Conservation (phyloP, 2,113 vertebrate genomes). For the Limnothrissa miodon region DNA sequence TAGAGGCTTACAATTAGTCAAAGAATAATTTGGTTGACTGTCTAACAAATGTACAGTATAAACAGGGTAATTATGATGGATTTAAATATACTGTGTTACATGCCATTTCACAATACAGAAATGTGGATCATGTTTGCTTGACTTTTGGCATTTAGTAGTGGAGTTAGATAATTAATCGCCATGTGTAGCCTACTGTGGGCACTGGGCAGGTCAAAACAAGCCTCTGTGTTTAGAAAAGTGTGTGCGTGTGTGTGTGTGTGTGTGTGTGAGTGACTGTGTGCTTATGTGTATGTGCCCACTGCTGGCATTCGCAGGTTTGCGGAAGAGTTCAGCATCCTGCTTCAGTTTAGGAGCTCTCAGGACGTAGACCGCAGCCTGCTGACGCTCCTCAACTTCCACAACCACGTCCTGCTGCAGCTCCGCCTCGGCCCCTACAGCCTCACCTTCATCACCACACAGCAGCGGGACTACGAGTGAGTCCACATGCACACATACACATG, state of each 20-base stretch:
- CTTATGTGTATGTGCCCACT: neutral
- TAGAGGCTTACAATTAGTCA: no score
- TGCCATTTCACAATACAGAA: no score
- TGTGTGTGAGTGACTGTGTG: neutral
- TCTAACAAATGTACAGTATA: no score
- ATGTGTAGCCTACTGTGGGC: conserved; percentile 4
- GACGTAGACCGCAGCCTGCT: conserved; percentile 71
- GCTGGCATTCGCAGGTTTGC: conserved; percentile 65
- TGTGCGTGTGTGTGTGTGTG: neutral
- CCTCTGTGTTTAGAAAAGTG: neutral
- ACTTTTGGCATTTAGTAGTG: neutral
- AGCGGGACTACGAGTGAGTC: conserved; percentile 75
- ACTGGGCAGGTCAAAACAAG: neutral
- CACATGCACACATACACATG: conserved; percentile 30
- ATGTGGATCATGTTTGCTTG: neutral
- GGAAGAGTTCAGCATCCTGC: conserved; percentile 74
- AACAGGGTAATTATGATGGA: no score
- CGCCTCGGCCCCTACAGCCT: conserved; percentile 62
- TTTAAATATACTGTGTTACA: no score
- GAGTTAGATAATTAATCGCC: no score
- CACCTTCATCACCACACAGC: conserved; percentile 70
- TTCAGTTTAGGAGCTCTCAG: conserved; percentile 71
- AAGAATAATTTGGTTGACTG: no score
- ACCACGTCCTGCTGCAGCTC: conserved; percentile 76
- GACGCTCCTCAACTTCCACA: conserved; percentile 70